Conservation (phyloP, 2,113 vertebrate genomes). For the Pterocles burchelli region DNA sequence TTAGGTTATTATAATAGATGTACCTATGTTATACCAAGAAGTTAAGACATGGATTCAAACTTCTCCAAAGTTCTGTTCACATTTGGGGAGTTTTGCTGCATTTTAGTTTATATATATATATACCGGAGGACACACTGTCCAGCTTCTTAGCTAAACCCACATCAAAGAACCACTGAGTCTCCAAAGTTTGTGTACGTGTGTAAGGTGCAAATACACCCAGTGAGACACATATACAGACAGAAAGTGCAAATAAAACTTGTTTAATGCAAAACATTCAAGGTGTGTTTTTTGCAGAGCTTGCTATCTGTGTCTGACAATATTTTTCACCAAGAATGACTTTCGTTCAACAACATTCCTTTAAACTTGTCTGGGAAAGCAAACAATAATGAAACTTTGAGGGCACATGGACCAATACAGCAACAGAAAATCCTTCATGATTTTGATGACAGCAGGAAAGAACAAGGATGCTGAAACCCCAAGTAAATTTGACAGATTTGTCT, state of each 20-base stretch:
- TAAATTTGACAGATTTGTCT: neutral
- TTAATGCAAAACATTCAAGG: neutral
- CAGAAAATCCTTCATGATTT: neutral
- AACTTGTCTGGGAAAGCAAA: neutral
- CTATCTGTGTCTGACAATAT: neutral
- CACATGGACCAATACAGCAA: neutral
- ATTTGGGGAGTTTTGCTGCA: neutral
- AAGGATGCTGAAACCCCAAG: neutral
- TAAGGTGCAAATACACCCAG: neutral
- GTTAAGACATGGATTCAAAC: neutral
- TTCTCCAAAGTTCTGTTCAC: neutral
- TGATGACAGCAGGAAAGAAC: neutral
- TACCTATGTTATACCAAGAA: neutral
- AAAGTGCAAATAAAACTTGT: slow-evolving; percentile 12
- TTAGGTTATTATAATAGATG: neutral
- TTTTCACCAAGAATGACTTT: neutral
- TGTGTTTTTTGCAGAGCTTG: neutral
- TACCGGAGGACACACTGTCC: neutral
- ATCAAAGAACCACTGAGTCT: neutral
- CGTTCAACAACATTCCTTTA: neutral
- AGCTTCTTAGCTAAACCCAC: neutral
- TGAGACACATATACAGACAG: neutral
- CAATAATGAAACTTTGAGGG: neutral
- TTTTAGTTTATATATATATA: neutral
- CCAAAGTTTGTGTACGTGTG: neutral